Base-by-base conservation (phyloP, 2,797 vertebrate species). In the Pipistrellus pygmaeus region DNA sequence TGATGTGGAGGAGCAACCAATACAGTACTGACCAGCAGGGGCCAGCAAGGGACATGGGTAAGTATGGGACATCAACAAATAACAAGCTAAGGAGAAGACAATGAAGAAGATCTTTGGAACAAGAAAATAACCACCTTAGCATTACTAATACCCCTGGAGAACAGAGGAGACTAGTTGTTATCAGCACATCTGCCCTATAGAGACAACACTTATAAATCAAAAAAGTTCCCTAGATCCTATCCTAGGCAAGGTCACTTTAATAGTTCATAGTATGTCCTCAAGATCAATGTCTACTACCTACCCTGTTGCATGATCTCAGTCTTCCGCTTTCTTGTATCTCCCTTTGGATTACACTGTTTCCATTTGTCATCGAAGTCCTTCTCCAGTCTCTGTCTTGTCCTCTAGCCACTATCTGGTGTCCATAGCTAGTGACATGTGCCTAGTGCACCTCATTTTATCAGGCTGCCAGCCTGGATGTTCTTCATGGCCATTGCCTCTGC, bases 21-120 rank as follows among this genome's bases (percentile, higher is more conserved):
- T 21, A 80, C 1, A 48, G 21, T 38, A 32, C 7, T 88, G 81
- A 87, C 64, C 68, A 51, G 27, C 32, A 60, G 53, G 32, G 46
- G 8, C 30, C 73, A 62, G 72, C 57, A 30, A 89, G 51, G 72
- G 38, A 73, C n/a, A 11, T 12, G 17, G 46, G 51, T 41, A 48
- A 38, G 13, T 18, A 27, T 25, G 60, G 46, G 17, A 68, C 32
- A 60, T 35, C 5, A 68, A n/a, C 68, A 92, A 77, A 75, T 30
- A 85, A 27, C 44, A 93, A 77, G 51, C 44, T 55, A 46, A 95
- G 76, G 46, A 88, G n/a, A 73, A 95, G 51, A 81, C 30, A 90
- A 48, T 10, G 53, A 55, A 44, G 35, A 69, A 35, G 12, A 46
- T 12, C 10, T 57, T 72, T 62, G 46, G 48, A 78, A 46, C 46